A percentile compares a stretch with the other conserved stretches of the same genome.
These are phyloP conservation scores for Heliconius congener DNA, from an alignment of 1,140 invertebrate genomes.

Conservation along the genomic window DNA sequence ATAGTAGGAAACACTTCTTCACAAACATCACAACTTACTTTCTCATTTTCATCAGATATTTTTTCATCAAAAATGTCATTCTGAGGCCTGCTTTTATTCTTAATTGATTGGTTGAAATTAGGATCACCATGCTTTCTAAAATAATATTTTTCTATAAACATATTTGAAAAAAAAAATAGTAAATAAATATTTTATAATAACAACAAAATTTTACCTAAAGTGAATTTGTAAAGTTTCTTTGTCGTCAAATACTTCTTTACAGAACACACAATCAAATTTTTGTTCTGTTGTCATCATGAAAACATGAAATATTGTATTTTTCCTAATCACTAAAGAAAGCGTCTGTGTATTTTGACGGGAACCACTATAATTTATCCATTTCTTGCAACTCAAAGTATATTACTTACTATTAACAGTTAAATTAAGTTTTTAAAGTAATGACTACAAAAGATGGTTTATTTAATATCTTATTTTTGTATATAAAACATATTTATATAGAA, in stretches of 20 bases:
- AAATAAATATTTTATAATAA: background rate
- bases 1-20: slow-evolving; percentile 83
- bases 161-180: background rate
- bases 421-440: background rate
- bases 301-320: slow-evolving; percentile 22
- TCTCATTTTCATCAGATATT: slow-evolving; percentile 53
- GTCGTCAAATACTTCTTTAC: slow-evolving; percentile 65
- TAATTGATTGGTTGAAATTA: slow-evolving; percentile 55
- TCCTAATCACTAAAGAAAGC: slow-evolving; percentile 18
- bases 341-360: slow-evolving; percentile 18
- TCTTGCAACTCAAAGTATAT: background rate
- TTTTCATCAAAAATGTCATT: slow-evolving; percentile 50
- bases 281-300: slow-evolving; percentile 56
- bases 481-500: background rate
- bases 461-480: background rate
- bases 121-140: slow-evolving; percentile 74
- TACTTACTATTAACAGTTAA: background rate
- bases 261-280: slow-evolving; percentile 73
- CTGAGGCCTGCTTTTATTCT: slow-evolving; percentile 49
- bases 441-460: background rate
- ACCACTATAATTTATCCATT: slow-evolving; percentile 16
- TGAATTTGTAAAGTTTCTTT: slow-evolving; percentile 73
- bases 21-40: slow-evolving; percentile 83
- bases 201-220: slow-evolving; percentile 60
- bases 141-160: background rate